Conservation (phyloP, 2,888 invertebrate species). For the Camptogramma bilineatum region DNA sequence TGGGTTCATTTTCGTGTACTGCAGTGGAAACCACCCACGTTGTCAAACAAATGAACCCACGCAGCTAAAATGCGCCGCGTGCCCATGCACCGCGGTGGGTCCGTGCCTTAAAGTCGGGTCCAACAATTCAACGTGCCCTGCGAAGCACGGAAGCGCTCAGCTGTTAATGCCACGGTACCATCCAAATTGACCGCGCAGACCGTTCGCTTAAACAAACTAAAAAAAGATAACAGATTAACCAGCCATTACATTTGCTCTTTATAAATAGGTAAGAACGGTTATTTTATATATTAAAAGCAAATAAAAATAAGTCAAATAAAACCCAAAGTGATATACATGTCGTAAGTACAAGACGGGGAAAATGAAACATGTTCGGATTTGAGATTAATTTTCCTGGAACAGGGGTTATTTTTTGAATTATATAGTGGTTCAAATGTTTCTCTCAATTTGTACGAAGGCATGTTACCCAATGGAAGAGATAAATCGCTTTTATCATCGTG, state of each 20-base stretch:
- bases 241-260: not conserved
- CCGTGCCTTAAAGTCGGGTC: too few species aligned
- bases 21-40: too few species aligned
- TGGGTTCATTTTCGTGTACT: too few species aligned
- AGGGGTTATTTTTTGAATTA: slow-evolving; percentile 22
- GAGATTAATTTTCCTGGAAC: slow-evolving; percentile 35
- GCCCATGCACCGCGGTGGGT: too few species aligned
- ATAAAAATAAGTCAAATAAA: slow-evolving; percentile 11
- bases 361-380: slow-evolving; percentile 33
- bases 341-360: slow-evolving; percentile 15
- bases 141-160: too few species aligned
- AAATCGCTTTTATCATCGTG: not conserved
- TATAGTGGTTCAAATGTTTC: slow-evolving; percentile 31
- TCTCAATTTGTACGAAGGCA: slow-evolving; percentile 20
- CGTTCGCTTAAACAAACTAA: too few species aligned
- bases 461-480: slow-evolving; percentile 6
- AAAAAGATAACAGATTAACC: too few species aligned
- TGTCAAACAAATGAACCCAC: too few species aligned
- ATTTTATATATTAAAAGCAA: not conserved
- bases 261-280: not conserved
- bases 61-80: too few species aligned
- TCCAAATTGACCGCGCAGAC: too few species aligned
- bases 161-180: too few species aligned
- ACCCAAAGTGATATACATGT: slow-evolving; percentile 6
- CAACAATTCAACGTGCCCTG: too few species aligned